A percentile compares a stretch with the other conserved stretches of the same genome.
These are phyloP conservation scores for Sebastes minor DNA, from an alignment of 2,797 vertebrate genomes.

Conservation along the genomic window DNA sequence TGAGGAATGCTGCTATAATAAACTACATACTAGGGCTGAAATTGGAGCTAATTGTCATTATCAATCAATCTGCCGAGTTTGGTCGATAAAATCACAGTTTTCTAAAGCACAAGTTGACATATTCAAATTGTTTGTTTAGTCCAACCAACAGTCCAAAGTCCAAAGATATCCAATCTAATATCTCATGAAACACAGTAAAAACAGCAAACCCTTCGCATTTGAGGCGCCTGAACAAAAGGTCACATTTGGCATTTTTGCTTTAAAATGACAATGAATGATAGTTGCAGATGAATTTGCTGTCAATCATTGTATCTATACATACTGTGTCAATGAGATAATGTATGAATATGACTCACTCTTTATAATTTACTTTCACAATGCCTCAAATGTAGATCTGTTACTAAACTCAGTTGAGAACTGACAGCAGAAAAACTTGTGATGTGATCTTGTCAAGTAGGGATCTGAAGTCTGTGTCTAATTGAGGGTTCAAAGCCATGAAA, in stretches of 20 bases:
- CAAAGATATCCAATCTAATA: neutral
- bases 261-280: neutral
- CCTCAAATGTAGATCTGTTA: neutral
- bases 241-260: neutral
- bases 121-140: neutral
- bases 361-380: neutral
- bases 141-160: neutral
- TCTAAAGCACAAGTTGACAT: neutral
- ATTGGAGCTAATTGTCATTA: too few relatives aligned
- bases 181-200: neutral
- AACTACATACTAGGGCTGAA: neutral
- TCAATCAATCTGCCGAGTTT: neutral
- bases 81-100: neutral
- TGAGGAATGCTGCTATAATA: neutral
- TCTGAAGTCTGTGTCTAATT: conserved; percentile 5
- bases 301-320: neutral
- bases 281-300: neutral
- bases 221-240: neutral
- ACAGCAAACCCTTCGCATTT: neutral
- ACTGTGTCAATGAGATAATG: neutral
- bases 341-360: neutral
- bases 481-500: conserved; percentile 17
- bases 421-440: neutral
- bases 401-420: neutral
- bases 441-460: neutral